A percentile compares a stretch with the other conserved stretches of the same genome.
Evolutionary conservation across 2,888 invertebrate genomes (phyloP).

Genomic region (Bursaphelenchus okinawaensis): DNA sequence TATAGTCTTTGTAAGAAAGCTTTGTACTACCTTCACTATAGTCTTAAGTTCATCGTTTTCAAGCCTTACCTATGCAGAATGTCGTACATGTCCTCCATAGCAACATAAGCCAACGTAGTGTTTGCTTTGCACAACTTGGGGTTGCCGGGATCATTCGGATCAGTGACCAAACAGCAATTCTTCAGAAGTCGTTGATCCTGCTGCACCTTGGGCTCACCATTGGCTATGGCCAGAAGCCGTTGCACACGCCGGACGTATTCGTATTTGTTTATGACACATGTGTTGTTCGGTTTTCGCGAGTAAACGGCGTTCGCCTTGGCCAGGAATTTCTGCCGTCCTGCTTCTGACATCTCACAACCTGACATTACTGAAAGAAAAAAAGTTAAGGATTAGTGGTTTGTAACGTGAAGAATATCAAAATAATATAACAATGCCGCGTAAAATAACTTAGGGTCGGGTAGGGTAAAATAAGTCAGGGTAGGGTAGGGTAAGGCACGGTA

Average conservation of each 20-base stretch:
- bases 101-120: constrained; percentile 22
- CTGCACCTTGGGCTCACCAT: not conserved
- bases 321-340: not conserved
- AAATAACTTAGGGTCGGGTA: no score
- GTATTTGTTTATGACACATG: not conserved
- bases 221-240: not conserved
- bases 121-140: constrained; percentile 19
- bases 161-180: not conserved
- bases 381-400: no score
- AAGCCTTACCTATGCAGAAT: constrained; percentile 17
- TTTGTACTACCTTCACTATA: no score
- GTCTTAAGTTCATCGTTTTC: no score
- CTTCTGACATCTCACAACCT: no score
- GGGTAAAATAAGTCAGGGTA: no score
- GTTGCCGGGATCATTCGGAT: not conserved
- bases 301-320: not conserved
- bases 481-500: no score
- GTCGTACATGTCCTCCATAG: constrained; percentile 27
- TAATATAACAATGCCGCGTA: no score
- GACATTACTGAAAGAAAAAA: no score
- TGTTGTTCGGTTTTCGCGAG: not conserved
- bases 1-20: no score
- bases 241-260: not conserved
- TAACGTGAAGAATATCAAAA: no score
- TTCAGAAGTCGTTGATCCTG: not conserved